These are phyloP conservation scores for Neria commutata DNA, from an alignment of 2,888 invertebrate genomes.

Conservation along the genomic window DNA sequence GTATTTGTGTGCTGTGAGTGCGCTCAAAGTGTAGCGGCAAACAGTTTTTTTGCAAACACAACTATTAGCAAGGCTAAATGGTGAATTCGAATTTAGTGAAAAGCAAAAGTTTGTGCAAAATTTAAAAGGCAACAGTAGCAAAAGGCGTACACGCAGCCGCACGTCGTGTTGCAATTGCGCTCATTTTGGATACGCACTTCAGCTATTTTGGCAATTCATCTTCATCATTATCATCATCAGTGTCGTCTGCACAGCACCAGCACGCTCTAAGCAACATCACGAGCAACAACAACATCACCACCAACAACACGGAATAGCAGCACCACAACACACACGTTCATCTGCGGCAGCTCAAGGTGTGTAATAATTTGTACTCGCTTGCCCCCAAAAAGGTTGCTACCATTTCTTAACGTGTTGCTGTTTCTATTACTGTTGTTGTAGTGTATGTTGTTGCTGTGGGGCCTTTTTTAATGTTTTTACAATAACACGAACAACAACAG, in stretches of 20 bases:
- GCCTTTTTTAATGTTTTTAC: slow-evolving; percentile 33
- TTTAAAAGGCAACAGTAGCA: background rate
- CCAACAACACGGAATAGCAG: too few species aligned
- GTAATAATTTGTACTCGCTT: background rate
- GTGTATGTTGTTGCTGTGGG: slow-evolving; percentile 23
- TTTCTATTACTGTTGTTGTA: slow-evolving; percentile 6
- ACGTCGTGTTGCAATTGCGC: slow-evolving; percentile 19
- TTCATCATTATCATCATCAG: background rate
- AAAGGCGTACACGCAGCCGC: slow-evolving; percentile 8
- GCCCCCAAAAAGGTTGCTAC: too few species aligned
- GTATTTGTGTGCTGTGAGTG: too few species aligned
- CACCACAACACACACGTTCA: too few species aligned
- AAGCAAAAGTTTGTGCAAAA: background rate
- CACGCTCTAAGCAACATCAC: background rate
- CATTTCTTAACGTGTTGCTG: too few species aligned
- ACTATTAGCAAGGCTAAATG: too few species aligned
- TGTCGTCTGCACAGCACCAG: background rate
- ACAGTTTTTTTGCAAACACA: too few species aligned
- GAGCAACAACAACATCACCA: background rate
- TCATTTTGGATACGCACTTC: background rate
- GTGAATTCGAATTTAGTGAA: background rate
- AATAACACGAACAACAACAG: background rate
- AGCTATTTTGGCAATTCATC: slow-evolving; percentile 1
- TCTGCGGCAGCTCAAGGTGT: slow-evolving; percentile 5
- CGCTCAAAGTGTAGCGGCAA: too few species aligned